Conservation (phyloP, 2,888 invertebrate species). For the Pachliopta kotzebuea region DNA sequence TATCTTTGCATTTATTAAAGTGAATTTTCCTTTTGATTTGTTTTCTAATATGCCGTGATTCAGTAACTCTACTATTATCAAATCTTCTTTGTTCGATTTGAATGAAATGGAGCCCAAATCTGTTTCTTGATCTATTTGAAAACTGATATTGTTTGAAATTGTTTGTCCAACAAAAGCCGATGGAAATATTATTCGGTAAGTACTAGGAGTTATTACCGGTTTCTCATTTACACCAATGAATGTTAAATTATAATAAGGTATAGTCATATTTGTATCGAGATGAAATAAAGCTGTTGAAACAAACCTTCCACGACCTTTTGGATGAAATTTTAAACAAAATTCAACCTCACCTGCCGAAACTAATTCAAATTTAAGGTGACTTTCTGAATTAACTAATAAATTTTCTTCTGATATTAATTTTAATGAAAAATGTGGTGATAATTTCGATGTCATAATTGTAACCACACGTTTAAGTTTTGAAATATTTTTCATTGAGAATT, state of each 20-base stretch:
- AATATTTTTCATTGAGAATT: conserved; percentile 65
- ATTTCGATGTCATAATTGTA: conserved; percentile 56
- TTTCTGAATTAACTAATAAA: conserved; percentile 48
- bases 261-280: conserved; percentile 61
- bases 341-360: conserved; percentile 41
- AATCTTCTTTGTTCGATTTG: conserved; percentile 50
- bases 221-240: conserved; percentile 53
- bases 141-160: conserved; percentile 42
- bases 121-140: conserved; percentile 50
- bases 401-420: conserved; percentile 47
- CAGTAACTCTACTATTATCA: conserved; percentile 40
- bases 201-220: conserved; percentile 53
- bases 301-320: conserved; percentile 61
- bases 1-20: conserved; percentile 52
- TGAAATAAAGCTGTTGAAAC: conserved; percentile 58
- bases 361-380: conserved; percentile 60
- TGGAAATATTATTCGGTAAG: conserved; percentile 60
- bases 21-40: conserved; percentile 38
- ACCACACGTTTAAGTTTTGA: conserved; percentile 61
- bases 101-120: conserved; percentile 41
- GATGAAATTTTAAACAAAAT: conserved; percentile 59
- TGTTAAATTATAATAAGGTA: conserved; percentile 65
- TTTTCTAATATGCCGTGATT: conserved; percentile 8
- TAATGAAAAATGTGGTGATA: conserved; percentile 58
- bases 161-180: conserved; percentile 51